Conservation (phyloP, 1,140 invertebrate species). For the Phocides pigmalion region DNA sequence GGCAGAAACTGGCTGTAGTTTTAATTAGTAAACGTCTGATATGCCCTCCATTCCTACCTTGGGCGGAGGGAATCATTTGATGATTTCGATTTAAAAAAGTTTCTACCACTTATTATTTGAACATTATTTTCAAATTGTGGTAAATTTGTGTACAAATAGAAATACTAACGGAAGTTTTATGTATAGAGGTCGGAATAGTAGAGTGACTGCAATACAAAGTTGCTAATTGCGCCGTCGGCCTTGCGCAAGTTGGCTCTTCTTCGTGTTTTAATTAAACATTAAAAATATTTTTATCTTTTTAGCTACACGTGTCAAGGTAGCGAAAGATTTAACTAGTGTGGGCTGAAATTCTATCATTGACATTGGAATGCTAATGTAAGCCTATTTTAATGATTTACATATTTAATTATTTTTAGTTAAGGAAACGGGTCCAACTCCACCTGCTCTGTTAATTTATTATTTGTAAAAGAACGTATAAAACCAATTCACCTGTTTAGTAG, state of each 20-base stretch:
- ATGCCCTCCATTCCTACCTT: too few relatives aligned
- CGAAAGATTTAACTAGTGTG: background rate
- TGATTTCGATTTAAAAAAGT: too few relatives aligned
- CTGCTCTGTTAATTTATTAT: too few relatives aligned
- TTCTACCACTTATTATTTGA: too few relatives aligned
- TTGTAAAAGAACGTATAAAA: too few relatives aligned
- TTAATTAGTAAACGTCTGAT: too few relatives aligned
- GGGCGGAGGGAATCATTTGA: too few relatives aligned
- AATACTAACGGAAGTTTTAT: background rate
- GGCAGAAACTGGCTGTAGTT: too few relatives aligned
- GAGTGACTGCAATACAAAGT: conserved; percentile 9
- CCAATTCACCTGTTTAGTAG: too few relatives aligned
- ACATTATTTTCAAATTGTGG: too few relatives aligned
- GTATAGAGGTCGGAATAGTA: background rate
- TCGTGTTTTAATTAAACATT: conserved; percentile 18
- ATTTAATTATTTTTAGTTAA: background rate
- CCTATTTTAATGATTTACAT: background rate
- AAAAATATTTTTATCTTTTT: conserved; percentile 13
- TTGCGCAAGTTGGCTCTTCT: conserved; percentile 12
- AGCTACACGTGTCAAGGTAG: conserved; percentile 12
- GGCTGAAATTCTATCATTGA: background rate
- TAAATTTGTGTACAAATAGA: too few relatives aligned
- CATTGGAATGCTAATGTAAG: background rate
- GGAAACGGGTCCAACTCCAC: too few relatives aligned
- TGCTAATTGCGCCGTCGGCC: conserved; percentile 18